These are phyloP conservation scores for Idris sp. DNA, from an alignment of 1,140 invertebrate species.

Conservation along the genomic window DNA sequence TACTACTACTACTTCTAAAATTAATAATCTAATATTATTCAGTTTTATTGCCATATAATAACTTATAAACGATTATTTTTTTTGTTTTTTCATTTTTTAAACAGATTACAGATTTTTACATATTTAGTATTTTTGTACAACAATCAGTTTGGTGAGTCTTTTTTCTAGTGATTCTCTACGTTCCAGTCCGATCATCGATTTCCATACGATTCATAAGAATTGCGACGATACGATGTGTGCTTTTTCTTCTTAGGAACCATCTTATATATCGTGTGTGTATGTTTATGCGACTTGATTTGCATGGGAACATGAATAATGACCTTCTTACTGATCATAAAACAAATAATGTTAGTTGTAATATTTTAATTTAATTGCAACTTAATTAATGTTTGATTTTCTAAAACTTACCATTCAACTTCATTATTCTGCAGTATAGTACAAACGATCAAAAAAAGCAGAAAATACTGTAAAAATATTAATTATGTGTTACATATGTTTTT, in stretches of 20 bases:
- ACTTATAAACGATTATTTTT: too few relatives aligned
- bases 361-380: not conserved
- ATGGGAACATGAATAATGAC: constrained; percentile 54
- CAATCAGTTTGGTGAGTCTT: too few relatives aligned
- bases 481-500: too few relatives aligned
- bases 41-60: too few relatives aligned
- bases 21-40: too few relatives aligned
- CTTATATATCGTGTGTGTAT: constrained; percentile 54
- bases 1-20: too few relatives aligned
- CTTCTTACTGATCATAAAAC: constrained; percentile 38
- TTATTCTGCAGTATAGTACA: constrained; percentile 19
- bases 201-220: constrained; percentile 25
- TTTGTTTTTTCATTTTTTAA: too few relatives aligned
- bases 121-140: too few relatives aligned
- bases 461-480: constrained; percentile 29
- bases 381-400: not conserved
- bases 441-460: constrained; percentile 16
- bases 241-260: constrained; percentile 34
- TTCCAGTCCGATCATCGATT: constrained; percentile 38
- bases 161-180: too few relatives aligned
- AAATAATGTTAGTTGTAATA: not conserved
- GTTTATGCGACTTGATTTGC: constrained; percentile 47
- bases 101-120: too few relatives aligned
- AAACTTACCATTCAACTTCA: constrained; percentile 36
- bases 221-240: constrained; percentile 12